phyloP scores from a whole-genome alignment of 2,113 vertebrate species.

The Nycticorax nycticorax region DNA sequence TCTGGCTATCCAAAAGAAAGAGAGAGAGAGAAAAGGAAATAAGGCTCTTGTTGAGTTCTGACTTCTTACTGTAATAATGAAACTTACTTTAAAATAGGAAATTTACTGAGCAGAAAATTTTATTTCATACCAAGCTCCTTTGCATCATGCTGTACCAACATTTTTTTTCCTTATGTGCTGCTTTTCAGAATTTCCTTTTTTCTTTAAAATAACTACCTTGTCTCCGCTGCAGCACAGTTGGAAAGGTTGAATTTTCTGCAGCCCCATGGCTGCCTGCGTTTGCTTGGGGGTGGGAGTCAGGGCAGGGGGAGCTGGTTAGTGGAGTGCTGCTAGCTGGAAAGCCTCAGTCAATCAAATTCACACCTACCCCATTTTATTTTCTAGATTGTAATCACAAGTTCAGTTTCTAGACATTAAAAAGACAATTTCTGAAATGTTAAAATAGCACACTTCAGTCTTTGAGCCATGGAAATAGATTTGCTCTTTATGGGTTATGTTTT shows the following conservation, averaged over 20 bases:
- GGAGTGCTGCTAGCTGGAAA: not conserved
- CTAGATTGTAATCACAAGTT: not conserved
- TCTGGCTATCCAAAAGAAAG: not conserved
- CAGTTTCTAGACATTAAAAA: not conserved
- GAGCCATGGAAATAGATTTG: not conserved
- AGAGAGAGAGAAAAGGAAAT: not conserved
- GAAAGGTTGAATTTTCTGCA: not conserved
- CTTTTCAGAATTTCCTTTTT: not conserved
- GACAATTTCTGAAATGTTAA: not conserved
- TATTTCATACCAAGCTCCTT: not conserved
- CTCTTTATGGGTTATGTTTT: conserved; percentile 33
- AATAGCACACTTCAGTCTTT: not conserved
- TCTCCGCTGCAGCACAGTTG: not conserved
- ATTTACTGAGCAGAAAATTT: not conserved
- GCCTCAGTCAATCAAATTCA: not conserved
- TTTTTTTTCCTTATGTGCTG: not conserved
- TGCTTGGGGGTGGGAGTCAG: not conserved
- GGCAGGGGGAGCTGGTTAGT: not conserved
- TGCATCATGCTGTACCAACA: not conserved
- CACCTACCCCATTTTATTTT: not conserved
- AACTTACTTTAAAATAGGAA: not conserved
- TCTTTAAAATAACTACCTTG: not conserved
- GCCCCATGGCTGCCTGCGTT: not conserved
- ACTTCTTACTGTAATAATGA: not conserved
- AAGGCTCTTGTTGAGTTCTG: not conserved